phyloP scores from a whole-genome alignment of 2,113 vertebrate genomes.

The Labeo rohita region DNA sequence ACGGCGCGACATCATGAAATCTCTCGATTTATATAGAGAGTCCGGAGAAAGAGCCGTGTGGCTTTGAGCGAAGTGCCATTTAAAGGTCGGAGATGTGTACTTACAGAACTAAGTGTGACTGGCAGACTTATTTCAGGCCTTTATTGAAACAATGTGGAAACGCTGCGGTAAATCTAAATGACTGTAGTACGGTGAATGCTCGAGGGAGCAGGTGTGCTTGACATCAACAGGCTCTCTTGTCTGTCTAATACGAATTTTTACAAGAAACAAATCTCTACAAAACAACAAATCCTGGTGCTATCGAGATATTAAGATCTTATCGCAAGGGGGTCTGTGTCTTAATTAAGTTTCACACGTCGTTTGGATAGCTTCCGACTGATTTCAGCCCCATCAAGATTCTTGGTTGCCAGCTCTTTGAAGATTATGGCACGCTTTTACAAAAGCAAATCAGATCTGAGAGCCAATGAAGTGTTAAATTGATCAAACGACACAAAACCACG shows the following conservation, averaged over 20 bases:
- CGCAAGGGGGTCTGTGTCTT: slow-evolving; percentile 21
- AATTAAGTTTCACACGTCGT: slow-evolving; percentile 36
- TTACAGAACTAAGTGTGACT: slow-evolving; percentile 44
- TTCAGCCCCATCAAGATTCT: slow-evolving; percentile 21
- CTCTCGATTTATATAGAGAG: slow-evolving; percentile 40
- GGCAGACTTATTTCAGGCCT: slow-evolving; percentile 34
- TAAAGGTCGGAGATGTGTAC: slow-evolving; percentile 42
- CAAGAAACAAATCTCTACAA: slow-evolving; percentile 17
- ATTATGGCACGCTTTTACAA: slow-evolving; percentile 27
- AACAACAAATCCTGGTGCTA: slow-evolving; percentile 23
- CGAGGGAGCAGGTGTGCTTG: slow-evolving; percentile 19
- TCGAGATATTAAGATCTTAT: slow-evolving; percentile 23
- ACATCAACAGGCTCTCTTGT: background rate
- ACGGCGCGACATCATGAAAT: slow-evolving; percentile 17
- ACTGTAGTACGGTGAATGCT: slow-evolving; percentile 19
- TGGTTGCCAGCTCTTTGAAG: slow-evolving; percentile 24
- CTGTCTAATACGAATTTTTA: background rate
- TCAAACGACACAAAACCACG: background rate
- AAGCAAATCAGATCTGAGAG: slow-evolving; percentile 19
- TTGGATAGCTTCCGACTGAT: slow-evolving; percentile 21
- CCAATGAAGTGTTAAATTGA: slow-evolving; percentile 6
- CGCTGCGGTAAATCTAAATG: slow-evolving; percentile 29
- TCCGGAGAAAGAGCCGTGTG: slow-evolving; percentile 25
- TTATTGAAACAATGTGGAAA: slow-evolving; percentile 37
- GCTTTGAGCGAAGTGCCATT: slow-evolving; percentile 49